Base-by-base conservation (phyloP, 1,140 invertebrate genomes). In the Drosophila ambigua region DNA sequence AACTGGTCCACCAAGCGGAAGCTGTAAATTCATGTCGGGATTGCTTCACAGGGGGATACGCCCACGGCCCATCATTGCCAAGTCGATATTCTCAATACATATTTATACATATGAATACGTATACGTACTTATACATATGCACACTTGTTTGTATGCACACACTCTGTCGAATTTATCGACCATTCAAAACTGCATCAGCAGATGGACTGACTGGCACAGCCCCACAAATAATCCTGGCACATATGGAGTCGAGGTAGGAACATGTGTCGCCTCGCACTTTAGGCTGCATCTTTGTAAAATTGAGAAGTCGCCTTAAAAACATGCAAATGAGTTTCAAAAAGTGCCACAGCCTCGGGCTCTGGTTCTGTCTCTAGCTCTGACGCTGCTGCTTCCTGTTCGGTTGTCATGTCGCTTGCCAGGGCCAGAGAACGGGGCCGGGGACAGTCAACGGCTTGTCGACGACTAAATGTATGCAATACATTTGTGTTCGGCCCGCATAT, bases 401-500 rank as follows among this genome's bases (percentile, higher is more conserved):
- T 26, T 63, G 54, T 50, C 64, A 53, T 77, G 69, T 57, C 46
- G 66, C 52, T 57, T 76, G 73, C 53, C 48, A 54, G 60, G 43
- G 46, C 41, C 48, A 54, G 59, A n/a, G 16, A 51, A 57, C 51
- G 45, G 62, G 15, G 52, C 41, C 52, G 78, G 81, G 72, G 87
- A 85, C 82, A 82, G 83, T 78, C 78, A 82, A 60, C 82, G 83
- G 78, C 71, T 88, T 82, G 82, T 78, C 66, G 74, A 48, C 80
- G 59, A 46, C 76, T 58, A 73, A 84, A 82, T 82, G 57, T 74
- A 82, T 85, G 77, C 67, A 65, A 72, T 72, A 66, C 62, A 72
- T 72, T 72, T 62, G 64, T 65, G 61, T 51, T 41, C 52, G 66
- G 57, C 83, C 82, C 82, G 82, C 83, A 87, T 88, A 82, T 87